Conservation (phyloP, 2,888 invertebrate genomes). For the Eupeodes luniger region DNA sequence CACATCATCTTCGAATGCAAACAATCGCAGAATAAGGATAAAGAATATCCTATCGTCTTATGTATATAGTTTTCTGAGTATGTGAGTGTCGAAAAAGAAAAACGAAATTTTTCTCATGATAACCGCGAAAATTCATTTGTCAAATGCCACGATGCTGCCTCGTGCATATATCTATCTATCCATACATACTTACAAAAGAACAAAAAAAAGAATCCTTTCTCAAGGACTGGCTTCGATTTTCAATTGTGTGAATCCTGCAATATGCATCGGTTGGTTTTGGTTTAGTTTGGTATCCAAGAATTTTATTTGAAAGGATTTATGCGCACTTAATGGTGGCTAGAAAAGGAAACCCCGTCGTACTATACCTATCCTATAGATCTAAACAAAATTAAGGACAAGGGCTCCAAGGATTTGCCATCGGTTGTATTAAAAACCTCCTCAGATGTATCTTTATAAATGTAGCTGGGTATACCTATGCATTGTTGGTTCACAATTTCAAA, state of each 20-base stretch:
- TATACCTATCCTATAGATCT: conserved; percentile 4
- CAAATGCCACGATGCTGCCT: conserved; percentile 57
- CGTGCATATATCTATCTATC: background rate
- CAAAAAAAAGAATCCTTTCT: background rate
- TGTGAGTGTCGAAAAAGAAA: conserved; percentile 5
- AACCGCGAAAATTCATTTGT: conserved; percentile 70
- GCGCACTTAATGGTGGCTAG: conserved; percentile 52
- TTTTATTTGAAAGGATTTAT: conserved; percentile 69
- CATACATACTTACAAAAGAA: background rate
- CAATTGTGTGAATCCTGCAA: conserved; percentile 70
- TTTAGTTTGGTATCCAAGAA: conserved; percentile 37
- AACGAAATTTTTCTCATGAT: conserved; percentile 23
- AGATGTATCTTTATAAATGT: background rate
- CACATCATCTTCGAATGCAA: conserved; percentile 73
- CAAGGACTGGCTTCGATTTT: conserved; percentile 41
- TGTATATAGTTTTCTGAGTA: background rate
- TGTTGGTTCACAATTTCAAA: conserved; percentile 33
- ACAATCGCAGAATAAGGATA: conserved; percentile 56
- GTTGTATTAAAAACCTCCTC: conserved; percentile 22
- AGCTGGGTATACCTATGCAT: background rate
- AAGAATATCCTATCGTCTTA: conserved; percentile 20
- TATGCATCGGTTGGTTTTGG: conserved; percentile 46
- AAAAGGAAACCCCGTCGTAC: conserved; percentile 19
- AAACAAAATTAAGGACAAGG: conserved; percentile 56
- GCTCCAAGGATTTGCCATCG: conserved; percentile 38